These are phyloP conservation scores for Yasuhikotakia modesta DNA, from an alignment of 2,797 vertebrate genomes.

Conservation along the genomic window DNA sequence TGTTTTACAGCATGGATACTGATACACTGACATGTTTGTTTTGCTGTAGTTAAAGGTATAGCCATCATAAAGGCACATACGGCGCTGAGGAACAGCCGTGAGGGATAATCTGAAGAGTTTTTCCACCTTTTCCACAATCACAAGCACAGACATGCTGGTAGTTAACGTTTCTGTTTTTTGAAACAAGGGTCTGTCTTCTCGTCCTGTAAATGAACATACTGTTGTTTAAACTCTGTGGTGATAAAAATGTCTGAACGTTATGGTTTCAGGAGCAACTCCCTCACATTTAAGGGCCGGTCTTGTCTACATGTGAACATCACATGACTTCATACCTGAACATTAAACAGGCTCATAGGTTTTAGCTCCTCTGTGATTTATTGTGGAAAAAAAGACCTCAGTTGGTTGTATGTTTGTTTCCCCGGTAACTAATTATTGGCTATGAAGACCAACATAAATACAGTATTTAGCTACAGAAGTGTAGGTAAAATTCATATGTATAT, in stretches of 20 bases:
- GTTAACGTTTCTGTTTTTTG: conserved; percentile 34
- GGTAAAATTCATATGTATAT: too few relatives aligned
- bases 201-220: conserved; percentile 26
- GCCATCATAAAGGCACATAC: conserved; percentile 27
- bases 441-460: conserved; percentile 43
- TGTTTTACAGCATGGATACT: conserved; percentile 4
- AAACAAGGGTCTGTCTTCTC: conserved; percentile 36
- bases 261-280: conserved; percentile 23
- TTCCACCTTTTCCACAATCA: conserved; percentile 23
- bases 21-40: neutral
- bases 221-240: conserved; percentile 26
- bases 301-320: too few relatives aligned
- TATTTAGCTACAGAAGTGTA: conserved; percentile 31
- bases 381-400: neutral
- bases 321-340: too few relatives aligned
- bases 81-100: neutral
- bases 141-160: conserved; percentile 47
- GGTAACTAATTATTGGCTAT: conserved; percentile 42
- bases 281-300: conserved; percentile 28
- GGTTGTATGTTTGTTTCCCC: conserved; percentile 30
- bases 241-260: conserved; percentile 43
- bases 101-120: neutral
- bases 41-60: conserved; percentile 13
- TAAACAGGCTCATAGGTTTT: too few relatives aligned
- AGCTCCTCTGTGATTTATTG: neutral